Evolutionary conservation across 1,140 invertebrate species (phyloP).

Genomic region (Orius laevigatus): DNA sequence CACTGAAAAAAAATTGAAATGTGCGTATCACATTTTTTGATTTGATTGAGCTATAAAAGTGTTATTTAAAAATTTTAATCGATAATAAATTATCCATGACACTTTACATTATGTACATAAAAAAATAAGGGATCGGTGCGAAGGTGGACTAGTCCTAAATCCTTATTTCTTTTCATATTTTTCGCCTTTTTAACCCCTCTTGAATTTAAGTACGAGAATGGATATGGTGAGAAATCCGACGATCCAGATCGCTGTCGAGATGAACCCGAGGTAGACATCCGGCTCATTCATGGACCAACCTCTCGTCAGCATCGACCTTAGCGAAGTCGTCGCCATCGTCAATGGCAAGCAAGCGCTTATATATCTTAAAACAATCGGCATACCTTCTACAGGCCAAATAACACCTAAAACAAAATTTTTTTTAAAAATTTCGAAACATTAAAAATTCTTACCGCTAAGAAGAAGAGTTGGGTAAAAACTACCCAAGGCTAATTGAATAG

Average conservation of each 20-base stretch:
- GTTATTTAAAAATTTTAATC: background rate
- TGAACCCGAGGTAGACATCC: constrained; percentile 70
- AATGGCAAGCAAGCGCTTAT: constrained; percentile 69
- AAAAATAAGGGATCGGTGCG: background rate
- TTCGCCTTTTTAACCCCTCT: constrained; percentile 43
- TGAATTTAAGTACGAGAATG: constrained; percentile 64
- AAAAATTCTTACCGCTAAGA: constrained; percentile 49
- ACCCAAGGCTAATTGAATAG: constrained; percentile 82
- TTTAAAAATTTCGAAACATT: background rate
- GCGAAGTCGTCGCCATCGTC: constrained; percentile 82
- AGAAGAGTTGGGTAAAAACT: constrained; percentile 85
- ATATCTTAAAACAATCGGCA: constrained; percentile 52
- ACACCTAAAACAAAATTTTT: constrained; percentile 30
- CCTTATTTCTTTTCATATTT: background rate
- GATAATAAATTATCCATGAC: constrained; percentile 11
- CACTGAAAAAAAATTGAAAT: constrained; percentile 1
- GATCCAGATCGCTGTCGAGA: constrained; percentile 72
- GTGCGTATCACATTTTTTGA: constrained; percentile 11
- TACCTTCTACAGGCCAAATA: constrained; percentile 65
- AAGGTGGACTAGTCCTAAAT: constrained; percentile 2
- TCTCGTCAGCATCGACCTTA: constrained; percentile 70
- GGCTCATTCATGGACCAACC: constrained; percentile 66
- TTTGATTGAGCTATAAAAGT: constrained; percentile 6
- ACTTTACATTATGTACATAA: constrained; percentile 11
- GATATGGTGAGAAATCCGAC: constrained; percentile 60